Evolutionary conservation across 2,797 vertebrate species (phyloP).

Genomic region (Loris lydekkerianus): DNA sequence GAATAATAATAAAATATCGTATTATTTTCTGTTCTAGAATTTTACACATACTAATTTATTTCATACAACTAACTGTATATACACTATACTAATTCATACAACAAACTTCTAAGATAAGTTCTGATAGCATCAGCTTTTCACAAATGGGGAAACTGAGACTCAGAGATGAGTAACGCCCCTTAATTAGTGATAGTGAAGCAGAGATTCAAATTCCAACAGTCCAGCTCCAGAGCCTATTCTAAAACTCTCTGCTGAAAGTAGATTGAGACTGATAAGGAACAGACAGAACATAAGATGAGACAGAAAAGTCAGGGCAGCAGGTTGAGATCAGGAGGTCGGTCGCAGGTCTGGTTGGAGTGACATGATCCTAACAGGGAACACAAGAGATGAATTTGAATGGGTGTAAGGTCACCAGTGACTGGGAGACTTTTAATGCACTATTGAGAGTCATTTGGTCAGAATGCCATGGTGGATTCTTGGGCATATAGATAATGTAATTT

Average conservation of each 20-base stretch:
- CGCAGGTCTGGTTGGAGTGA: not conserved
- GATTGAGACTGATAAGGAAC: not conserved
- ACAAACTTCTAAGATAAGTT: not conserved
- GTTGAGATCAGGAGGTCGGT: not conserved
- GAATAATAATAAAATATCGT: no score
- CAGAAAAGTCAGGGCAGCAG: not conserved
- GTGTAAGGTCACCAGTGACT: not conserved
- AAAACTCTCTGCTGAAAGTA: not conserved
- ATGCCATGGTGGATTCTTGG: not conserved
- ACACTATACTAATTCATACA: not conserved
- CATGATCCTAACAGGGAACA: not conserved
- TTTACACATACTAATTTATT: slow-evolving; percentile 19
- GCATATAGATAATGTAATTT: not conserved
- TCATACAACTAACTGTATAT: not conserved
- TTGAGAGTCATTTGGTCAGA: slow-evolving; percentile 40
- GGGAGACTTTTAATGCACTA: not conserved
- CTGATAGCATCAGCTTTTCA: not conserved
- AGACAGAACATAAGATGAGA: not conserved
- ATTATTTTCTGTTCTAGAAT: not conserved
- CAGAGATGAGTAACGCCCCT: not conserved
- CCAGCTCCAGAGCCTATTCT: not conserved
- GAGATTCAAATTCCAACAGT: not conserved
- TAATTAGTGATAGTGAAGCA: not conserved
- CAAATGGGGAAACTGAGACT: not conserved
- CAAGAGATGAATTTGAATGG: slow-evolving; percentile 10